These are phyloP conservation scores for Lasiurus cinereus DNA, from an alignment of 2,113 vertebrate genomes.

Conservation along the genomic window DNA sequence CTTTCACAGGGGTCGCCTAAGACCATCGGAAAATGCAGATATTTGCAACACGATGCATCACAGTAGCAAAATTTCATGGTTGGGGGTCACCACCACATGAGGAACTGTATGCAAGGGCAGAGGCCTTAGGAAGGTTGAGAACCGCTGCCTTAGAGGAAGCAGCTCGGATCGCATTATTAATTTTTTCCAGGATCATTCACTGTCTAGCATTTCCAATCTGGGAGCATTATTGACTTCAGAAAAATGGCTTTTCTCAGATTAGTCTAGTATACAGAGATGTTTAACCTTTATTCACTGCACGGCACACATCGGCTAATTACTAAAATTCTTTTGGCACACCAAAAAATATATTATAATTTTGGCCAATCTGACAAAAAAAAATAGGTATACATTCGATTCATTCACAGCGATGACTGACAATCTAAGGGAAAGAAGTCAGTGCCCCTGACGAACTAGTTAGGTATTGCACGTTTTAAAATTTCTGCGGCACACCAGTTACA, in stretches of 20 bases:
- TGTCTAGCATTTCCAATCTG: not conserved
- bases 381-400: not conserved
- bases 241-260: constrained; percentile 9
- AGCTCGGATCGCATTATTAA: not conserved
- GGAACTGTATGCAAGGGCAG: too few species aligned
- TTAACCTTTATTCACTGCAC: not conserved
- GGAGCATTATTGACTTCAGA: not conserved
- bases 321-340: not conserved
- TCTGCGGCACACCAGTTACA: not conserved
- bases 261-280: not conserved
- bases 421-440: not conserved
- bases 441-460: too few species aligned
- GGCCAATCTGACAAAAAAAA: not conserved
- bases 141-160: not conserved
- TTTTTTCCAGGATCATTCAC: not conserved
- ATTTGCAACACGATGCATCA: too few species aligned
- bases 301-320: not conserved
- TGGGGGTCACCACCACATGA: too few species aligned
- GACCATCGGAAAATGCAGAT: too few species aligned
- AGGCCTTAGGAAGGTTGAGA: too few species aligned
- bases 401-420: not conserved
- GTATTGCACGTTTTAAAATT: not conserved
- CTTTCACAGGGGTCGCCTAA: too few species aligned
- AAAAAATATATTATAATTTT: not conserved
- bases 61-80: too few species aligned